phyloP scores from a whole-genome alignment of 1,140 invertebrate genomes.

The Ostrea edulis region DNA sequence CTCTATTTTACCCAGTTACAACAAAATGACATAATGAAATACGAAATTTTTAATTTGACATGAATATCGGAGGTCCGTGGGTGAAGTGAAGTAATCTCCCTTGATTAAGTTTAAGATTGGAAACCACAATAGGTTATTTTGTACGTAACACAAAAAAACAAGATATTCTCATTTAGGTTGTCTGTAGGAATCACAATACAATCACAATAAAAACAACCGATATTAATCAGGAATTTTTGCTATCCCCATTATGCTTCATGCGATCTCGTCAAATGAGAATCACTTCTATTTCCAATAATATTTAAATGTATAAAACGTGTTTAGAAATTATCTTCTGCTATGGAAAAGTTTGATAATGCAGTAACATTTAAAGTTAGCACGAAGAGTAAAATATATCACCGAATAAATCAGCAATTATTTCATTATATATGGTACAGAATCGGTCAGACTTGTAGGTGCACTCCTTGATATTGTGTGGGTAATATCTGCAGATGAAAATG shows the following conservation, averaged over 20 bases:
- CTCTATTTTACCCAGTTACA: too few species aligned
- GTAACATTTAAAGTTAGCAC: neutral
- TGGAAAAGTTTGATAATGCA: neutral
- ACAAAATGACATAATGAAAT: too few species aligned
- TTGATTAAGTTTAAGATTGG: neutral
- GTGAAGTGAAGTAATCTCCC: neutral
- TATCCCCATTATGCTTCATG: neutral
- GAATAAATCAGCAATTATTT: slow-evolving; percentile 7
- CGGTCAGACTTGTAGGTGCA: neutral
- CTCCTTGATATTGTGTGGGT: neutral
- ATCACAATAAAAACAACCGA: neutral
- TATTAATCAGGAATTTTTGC: neutral
- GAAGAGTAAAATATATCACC: neutral
- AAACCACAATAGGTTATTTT: neutral
- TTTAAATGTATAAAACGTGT: slow-evolving; percentile 33
- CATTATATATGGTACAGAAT: neutral
- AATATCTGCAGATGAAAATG: neutral
- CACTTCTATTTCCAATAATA: slow-evolving; percentile 8
- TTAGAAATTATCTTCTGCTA: neutral
- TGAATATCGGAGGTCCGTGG: neutral
- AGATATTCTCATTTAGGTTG: slow-evolving; percentile 6
- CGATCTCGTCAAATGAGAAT: neutral
- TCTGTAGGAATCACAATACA: neutral
- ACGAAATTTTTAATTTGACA: too few species aligned
- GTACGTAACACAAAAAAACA: neutral